Percentiles rank a stretch among this genome's conserved stretches.
phyloP scores from a whole-genome alignment of 2,888 invertebrate genomes.

The Zygogramma bicolorata region DNA sequence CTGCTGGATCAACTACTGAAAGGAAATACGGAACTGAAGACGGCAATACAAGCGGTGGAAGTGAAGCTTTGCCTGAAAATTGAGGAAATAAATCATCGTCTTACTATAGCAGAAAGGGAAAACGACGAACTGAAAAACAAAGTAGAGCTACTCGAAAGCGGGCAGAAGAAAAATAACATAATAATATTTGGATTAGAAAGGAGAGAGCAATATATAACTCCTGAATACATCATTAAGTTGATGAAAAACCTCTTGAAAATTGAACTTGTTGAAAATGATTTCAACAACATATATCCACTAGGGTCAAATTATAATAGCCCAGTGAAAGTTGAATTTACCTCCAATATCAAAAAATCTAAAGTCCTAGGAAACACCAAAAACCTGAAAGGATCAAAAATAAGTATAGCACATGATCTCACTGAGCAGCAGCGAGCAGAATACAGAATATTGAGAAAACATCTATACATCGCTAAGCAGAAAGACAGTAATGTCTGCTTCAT shows the following conservation, averaged over 20 bases:
- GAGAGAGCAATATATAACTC: background rate
- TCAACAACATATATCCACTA: background rate
- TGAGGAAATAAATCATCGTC: background rate
- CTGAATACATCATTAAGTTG: background rate
- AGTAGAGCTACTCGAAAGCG: background rate
- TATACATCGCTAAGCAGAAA: background rate
- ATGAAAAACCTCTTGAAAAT: background rate
- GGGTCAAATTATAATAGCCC: background rate
- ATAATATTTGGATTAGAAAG: constrained; percentile 1
- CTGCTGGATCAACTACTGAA: background rate
- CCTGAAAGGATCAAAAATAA: background rate
- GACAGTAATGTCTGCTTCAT: background rate
- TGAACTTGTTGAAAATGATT: background rate
- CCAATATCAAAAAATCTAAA: background rate
- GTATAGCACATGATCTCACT: constrained; percentile 7
- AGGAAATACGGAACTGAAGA: background rate
- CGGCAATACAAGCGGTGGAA: constrained; percentile 2
- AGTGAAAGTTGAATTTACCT: constrained; percentile 1
- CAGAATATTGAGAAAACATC: background rate
- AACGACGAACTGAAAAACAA: background rate
- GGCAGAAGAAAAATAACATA: background rate
- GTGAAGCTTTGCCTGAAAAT: background rate
- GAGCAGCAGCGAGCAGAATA: background rate
- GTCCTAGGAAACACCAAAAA: background rate
- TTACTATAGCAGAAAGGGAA: background rate